phyloP scores from a whole-genome alignment of 2,113 vertebrate genomes.

The Poeciliopsis turrubarensis region DNA sequence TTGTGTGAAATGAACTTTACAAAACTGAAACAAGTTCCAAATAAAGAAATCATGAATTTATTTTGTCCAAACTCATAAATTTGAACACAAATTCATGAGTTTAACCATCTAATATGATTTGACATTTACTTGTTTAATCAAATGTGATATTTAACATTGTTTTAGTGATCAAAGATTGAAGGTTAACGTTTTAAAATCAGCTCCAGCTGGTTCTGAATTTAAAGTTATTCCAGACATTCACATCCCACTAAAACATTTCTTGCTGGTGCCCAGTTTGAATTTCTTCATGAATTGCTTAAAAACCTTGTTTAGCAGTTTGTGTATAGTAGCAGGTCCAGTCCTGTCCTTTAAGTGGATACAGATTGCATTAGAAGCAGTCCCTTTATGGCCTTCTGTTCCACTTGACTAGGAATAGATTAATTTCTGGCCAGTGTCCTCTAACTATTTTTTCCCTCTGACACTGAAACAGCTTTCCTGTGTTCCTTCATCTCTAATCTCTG shows the following conservation, averaged over 20 bases:
- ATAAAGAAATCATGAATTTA: too few relatives aligned
- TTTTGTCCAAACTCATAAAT: too few relatives aligned
- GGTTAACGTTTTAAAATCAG: too few relatives aligned
- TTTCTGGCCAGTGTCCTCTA: conserved; percentile 49
- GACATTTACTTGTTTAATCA: too few relatives aligned
- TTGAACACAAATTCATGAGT: too few relatives aligned
- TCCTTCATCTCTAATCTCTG: conserved; percentile 34
- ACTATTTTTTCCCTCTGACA: conserved; percentile 46
- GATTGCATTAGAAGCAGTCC: background rate
- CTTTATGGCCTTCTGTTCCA: background rate
- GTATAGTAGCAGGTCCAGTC: background rate
- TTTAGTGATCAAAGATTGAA: too few relatives aligned
- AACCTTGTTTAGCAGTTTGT: background rate
- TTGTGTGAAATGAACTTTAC: too few relatives aligned
- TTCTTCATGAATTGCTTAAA: background rate
- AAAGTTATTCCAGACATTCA: too few relatives aligned
- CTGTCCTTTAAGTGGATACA: background rate
- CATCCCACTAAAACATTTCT: background rate
- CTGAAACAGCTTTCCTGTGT: conserved; percentile 29
- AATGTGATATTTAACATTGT: background rate
- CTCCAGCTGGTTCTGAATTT: too few relatives aligned
- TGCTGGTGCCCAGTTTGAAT: background rate
- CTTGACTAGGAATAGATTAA: background rate
- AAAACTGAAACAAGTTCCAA: too few relatives aligned
- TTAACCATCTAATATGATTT: too few relatives aligned